Percentiles rank a stretch among this genome's conserved stretches.
Evolutionary conservation across 53 echinoderm and acorn worm species (phyloP).

Genomic region (Pentamera pediparva): DNA sequence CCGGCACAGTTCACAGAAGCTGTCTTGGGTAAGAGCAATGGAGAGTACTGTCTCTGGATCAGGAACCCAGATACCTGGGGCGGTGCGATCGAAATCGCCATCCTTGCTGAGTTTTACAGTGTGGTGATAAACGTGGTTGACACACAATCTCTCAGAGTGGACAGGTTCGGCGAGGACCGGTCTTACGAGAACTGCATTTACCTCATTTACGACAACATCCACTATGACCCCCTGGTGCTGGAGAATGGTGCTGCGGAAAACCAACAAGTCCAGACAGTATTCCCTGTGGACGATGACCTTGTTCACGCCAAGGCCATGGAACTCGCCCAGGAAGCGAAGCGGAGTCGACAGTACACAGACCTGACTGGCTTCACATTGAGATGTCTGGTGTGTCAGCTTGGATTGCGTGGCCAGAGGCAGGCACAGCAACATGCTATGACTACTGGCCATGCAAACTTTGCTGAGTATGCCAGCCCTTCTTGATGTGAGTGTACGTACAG

Average conservation of each 20-base stretch:
- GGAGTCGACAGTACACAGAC: slow-evolving; percentile 66
- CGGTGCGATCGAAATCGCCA: slow-evolving; percentile 67
- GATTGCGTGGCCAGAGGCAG: slow-evolving; percentile 59
- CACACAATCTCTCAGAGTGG: slow-evolving; percentile 53
- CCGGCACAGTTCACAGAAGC: slow-evolving; percentile 47
- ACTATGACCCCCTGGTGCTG: slow-evolving; percentile 61
- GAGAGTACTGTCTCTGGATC: slow-evolving; percentile 72
- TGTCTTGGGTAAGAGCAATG: slow-evolving; percentile 53
- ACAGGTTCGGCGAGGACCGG: slow-evolving; percentile 55
- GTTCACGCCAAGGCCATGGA: slow-evolving; percentile 52
- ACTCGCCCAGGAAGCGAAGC: slow-evolving; percentile 56
- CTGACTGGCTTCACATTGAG: slow-evolving; percentile 55
- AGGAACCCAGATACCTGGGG: slow-evolving; percentile 58
- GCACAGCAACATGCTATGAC: slow-evolving; percentile 69
- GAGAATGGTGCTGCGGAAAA: slow-evolving; percentile 35
- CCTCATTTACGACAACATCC: slow-evolving; percentile 62
- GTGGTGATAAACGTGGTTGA: slow-evolving; percentile 67
- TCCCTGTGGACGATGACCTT: slow-evolving; percentile 43
- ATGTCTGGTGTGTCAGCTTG: slow-evolving; percentile 59
- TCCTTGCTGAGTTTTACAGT: slow-evolving; percentile 59
- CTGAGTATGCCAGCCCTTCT: slow-evolving; percentile 37
- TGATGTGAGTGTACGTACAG: too few species aligned
- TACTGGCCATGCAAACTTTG: slow-evolving; percentile 70
- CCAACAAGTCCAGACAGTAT: slow-evolving; percentile 33
- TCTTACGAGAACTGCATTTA: slow-evolving; percentile 44